Evolutionary conservation across 2,888 invertebrate genomes (phyloP), one percentile per base, ranked within the genome.

Genomic region (Rhynchonema sp.): DNA sequence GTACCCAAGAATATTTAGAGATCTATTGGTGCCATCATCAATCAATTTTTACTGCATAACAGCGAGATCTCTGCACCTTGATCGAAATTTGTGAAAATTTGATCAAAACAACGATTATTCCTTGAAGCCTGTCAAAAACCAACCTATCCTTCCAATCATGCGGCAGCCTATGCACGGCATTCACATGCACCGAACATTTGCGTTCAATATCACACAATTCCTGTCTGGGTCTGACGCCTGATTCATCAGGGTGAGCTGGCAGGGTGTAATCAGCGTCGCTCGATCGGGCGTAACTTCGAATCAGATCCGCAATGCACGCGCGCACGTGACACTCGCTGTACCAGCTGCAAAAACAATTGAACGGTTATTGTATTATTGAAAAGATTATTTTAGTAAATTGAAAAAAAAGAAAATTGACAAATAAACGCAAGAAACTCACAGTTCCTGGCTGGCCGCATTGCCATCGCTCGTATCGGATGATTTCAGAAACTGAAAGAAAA

Each of bases 151-250:
- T 53, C 71, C 71, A 71, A 9, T 63, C 60, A 1, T 63, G 61
- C 0, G 69, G 68, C 28, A 71, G 26, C 27, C 69, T 70, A 61
- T 71, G 70, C 9, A 70, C 30, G 1, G 69, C 72, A 53, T 75
- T 74, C 20, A 77, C 67, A 61, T 74, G 72, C 2, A 75, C 66
- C 57, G 74, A 69, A 58, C 76, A 65, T 46, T 66, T 69, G 56
- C 75, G 75, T 55, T 65, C 66, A 17, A 69, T 63, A 2, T 65
- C 64, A 2, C 69, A 66, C 20, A 73, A 69, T 63, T 72, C 70
- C 58, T 66, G 66, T 25, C 17, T 26, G 9, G 38, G 38, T 17
- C 38, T 6, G n/a, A n/a, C n/a, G n/a, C n/a, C n/a, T n/a, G n/a
- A n/a, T 6, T 17, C 38, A 17, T 38, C 38, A 6, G 38, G 20